Percentiles rank a stretch among this genome's conserved stretches.
Conservation (phyloP, 2,888 invertebrate species). For the Volucella bombylans region DNA sequence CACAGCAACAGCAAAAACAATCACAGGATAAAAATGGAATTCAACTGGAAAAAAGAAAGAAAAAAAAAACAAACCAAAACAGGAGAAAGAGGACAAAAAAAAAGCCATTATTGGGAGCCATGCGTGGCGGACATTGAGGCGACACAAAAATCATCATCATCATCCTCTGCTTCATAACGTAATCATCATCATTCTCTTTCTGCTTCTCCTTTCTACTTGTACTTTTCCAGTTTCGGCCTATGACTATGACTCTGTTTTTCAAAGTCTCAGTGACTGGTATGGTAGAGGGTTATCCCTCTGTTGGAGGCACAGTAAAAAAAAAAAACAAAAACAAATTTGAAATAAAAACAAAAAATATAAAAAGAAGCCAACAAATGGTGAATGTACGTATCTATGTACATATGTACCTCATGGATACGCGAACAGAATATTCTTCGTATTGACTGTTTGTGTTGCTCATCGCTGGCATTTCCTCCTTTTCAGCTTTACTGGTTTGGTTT, state of each 20-base stretch:
- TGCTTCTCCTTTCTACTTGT: background rate
- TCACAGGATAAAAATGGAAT: constrained; percentile 53
- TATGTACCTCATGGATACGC: constrained; percentile 60
- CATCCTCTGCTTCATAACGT: constrained; percentile 24
- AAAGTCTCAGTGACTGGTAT: constrained; percentile 17
- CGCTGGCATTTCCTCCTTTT: constrained; percentile 49
- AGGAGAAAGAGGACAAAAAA: constrained; percentile 23
- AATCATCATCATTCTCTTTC: constrained; percentile 48
- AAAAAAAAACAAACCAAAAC: constrained; percentile 23
- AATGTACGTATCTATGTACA: constrained; percentile 19
- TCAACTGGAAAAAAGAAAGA: constrained; percentile 33
- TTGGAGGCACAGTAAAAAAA: constrained; percentile 16
- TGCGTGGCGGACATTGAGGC: constrained; percentile 72
- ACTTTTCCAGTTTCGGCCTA: background rate
- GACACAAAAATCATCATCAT: constrained; percentile 70
- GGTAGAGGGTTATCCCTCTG: constrained; percentile 53
- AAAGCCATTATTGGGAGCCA: constrained; percentile 71
- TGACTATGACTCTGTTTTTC: constrained; percentile 34
- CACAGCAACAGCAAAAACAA: constrained; percentile 26
- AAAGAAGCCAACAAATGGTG: constrained; percentile 48
- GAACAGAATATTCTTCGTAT: constrained; percentile 55
- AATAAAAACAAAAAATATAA: constrained; percentile 11
- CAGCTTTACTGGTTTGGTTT: constrained; percentile 55
- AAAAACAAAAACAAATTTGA: constrained; percentile 2
- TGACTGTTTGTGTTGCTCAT: constrained; percentile 43